Conservation (phyloP, 2,113 vertebrate species). For the Naja naja region DNA sequence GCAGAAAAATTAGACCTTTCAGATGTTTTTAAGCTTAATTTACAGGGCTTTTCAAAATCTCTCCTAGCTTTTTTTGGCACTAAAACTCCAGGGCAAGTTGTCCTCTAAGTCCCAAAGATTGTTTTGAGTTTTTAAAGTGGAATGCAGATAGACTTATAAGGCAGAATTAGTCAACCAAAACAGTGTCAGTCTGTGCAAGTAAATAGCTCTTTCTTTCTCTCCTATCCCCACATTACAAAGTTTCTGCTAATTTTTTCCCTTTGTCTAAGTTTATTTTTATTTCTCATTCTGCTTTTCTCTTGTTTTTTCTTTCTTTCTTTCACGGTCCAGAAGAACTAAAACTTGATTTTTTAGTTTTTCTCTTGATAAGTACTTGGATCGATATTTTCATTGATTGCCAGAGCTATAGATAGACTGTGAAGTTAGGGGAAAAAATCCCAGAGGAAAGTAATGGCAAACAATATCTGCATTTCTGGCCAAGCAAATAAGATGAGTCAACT, state of each 20-base stretch:
- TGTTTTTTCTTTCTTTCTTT: neutral
- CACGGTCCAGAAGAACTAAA: neutral
- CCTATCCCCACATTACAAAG: neutral
- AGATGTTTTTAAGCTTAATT: neutral
- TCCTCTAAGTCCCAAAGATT: neutral
- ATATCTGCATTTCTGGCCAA: neutral
- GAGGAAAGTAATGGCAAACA: neutral
- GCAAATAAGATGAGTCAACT: neutral
- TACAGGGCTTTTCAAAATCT: neutral
- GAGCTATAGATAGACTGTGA: neutral
- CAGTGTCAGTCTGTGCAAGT: neutral
- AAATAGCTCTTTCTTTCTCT: neutral
- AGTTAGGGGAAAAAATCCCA: neutral
- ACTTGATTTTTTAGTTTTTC: neutral
- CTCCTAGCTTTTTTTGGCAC: neutral
- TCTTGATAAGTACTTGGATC: neutral
- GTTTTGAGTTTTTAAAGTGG: neutral
- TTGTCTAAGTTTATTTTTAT: neutral
- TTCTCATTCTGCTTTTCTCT: neutral
- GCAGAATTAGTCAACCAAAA: neutral
- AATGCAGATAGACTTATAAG: neutral
- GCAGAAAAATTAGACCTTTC: neutral
- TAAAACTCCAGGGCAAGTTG: neutral
- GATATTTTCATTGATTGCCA: neutral
- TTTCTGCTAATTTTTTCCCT: neutral